Evolutionary conservation across 2,113 vertebrate species (phyloP), one percentile per base, ranked within the genome.

Genomic region (Butastur rufipennis): DNA sequence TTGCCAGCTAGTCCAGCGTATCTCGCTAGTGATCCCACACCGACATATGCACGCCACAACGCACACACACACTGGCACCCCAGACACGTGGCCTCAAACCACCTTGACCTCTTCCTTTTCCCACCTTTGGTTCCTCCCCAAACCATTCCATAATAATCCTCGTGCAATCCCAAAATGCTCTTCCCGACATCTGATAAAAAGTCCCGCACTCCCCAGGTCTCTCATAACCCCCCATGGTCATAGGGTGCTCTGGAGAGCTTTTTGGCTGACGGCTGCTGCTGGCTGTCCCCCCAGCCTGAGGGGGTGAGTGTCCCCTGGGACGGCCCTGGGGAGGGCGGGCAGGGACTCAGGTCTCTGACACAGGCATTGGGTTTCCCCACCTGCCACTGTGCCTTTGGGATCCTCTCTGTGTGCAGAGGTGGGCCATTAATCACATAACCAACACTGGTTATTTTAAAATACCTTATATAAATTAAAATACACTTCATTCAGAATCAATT

Each of bases 221-320:
- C 25, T 50, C 13, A 20, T 25, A 66, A 38, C 6, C 17, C 13
- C 13, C 10, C 8, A 2, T 7, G 17, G 31, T 23, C 31, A 68
- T 7, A 10, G 13, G 32, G 36, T 58, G 13, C 36, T 42, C 52
- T 13, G 25, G 19, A 65, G 61, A 36, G 8, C 15, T 31, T 59
- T 59, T 32, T 0, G 3, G 6, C 14, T 58, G 61, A 18, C 2
- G 3, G 18, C 19, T 58, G n/a, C 10, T 36, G 53, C 13, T 56
- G 36, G n/a, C 26, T 70, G 45, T 42, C 12, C 23, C 29, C 34
- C 15, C 0, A 0, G 10, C 25, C 23, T 12, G 5, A 1, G 19
- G 23, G 42, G 13, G 20, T 55, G 62, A 42, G 42, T 7, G 0
- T 48, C 6, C 52, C 32, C 26, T 32, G 13, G 62, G 43, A 17